A percentile compares a stretch with the other conserved stretches of the same genome.
These are phyloP conservation scores for Oikopleura dioica DNA, from an alignment of 23 tunicate species.

Conservation along the genomic window DNA sequence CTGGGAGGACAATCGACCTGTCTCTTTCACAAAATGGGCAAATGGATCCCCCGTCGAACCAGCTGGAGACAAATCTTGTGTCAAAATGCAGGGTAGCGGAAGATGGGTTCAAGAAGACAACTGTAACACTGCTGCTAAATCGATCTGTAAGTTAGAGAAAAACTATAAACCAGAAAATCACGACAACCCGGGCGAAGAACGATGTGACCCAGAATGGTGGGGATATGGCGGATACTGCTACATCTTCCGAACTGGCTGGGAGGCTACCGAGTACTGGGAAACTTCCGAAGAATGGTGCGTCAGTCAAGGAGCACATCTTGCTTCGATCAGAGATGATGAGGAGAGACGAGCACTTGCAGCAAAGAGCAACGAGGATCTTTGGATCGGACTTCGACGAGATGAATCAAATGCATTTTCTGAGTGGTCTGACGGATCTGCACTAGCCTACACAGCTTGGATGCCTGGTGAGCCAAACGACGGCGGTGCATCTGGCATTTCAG, in stretches of 20 bases:
- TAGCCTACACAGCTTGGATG: slow-evolving; percentile 47
- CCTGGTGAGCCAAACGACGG: slow-evolving; percentile 29
- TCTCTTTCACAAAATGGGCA: neutral
- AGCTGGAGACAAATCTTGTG: neutral
- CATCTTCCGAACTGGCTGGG: neutral
- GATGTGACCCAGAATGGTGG: neutral
- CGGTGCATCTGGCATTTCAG: slow-evolving; percentile 1
- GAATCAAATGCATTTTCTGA: neutral
- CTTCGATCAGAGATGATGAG: neutral
- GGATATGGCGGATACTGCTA: neutral
- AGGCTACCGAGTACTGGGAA: neutral
- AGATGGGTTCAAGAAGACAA: neutral
- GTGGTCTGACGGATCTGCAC: slow-evolving; percentile 55
- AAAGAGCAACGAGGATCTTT: neutral
- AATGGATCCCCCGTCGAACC: neutral
- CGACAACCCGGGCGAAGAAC: slow-evolving; percentile 7
- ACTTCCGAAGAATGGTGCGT: neutral
- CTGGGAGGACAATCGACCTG: slow-evolving; percentile 12
- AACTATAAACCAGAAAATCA: neutral
- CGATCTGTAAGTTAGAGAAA: neutral
- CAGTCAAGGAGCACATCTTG: neutral
- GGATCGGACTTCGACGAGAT: neutral
- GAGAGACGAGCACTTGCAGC: neutral
- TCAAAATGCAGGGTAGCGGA: neutral
- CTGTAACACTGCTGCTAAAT: neutral